phyloP scores from a whole-genome alignment of 2,888 invertebrate genomes.

The Apotomis betuletana region DNA sequence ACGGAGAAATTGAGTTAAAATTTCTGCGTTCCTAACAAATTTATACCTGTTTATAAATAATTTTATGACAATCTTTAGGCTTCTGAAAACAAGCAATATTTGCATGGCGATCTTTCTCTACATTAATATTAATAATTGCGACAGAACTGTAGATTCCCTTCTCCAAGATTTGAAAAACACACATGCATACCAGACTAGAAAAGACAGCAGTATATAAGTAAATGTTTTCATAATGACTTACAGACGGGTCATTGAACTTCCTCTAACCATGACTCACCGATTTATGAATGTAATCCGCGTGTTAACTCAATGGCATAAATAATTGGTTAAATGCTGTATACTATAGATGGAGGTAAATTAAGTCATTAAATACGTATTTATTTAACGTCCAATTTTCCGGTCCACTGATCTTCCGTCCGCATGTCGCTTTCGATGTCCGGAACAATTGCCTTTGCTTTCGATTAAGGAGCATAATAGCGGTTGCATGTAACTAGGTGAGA shows the following conservation, averaged over 20 bases:
- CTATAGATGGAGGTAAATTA: slow-evolving; percentile 13
- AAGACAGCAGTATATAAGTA: background rate
- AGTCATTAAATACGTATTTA: slow-evolving; percentile 7
- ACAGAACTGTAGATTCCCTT: no score
- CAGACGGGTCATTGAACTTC: slow-evolving; percentile 10
- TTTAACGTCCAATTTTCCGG: slow-evolving; percentile 26
- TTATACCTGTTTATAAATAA: background rate
- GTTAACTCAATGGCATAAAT: slow-evolving; percentile 26
- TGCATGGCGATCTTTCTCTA: background rate
- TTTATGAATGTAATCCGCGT: slow-evolving; percentile 21
- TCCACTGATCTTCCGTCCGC: slow-evolving; percentile 22
- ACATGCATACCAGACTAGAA: background rate
- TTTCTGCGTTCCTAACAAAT: slow-evolving; percentile 14
- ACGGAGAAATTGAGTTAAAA: slow-evolving; percentile 26
- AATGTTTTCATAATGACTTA: slow-evolving; percentile 11
- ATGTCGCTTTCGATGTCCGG: slow-evolving; percentile 17
- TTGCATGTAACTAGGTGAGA: background rate
- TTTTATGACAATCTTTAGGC: background rate
- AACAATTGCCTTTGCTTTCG: slow-evolving; percentile 20
- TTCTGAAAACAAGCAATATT: background rate
- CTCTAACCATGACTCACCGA: slow-evolving; percentile 7
- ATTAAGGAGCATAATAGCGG: background rate
- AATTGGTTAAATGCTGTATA: slow-evolving; percentile 14
- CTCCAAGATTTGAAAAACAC: no score
- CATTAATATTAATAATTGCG: background rate